These are phyloP conservation scores for Tetanocera ferruginea DNA, from an alignment of 2,888 invertebrate genomes.

Conservation along the genomic window DNA sequence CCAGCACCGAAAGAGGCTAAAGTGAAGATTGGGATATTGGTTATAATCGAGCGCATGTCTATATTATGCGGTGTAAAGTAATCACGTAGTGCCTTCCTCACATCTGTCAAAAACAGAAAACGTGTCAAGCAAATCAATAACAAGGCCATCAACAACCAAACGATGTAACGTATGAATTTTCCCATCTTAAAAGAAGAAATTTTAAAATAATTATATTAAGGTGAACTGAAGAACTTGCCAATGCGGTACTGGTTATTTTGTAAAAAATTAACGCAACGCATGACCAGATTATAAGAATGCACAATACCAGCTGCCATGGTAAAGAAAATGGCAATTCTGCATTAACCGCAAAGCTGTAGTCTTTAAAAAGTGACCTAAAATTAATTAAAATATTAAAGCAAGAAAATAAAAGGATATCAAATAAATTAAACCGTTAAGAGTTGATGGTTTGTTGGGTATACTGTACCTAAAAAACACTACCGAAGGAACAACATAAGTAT, in stretches of 20 bases:
- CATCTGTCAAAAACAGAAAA: constrained; percentile 56
- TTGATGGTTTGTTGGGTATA: constrained; percentile 58
- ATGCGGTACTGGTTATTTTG: background rate
- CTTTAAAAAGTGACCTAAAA: background rate
- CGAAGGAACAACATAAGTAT: no score
- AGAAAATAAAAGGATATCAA: no score
- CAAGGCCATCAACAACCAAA: constrained; percentile 46
- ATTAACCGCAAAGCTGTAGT: background rate
- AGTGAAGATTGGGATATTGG: constrained; percentile 44
- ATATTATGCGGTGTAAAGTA: constrained; percentile 36
- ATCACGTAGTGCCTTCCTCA: constrained; percentile 43
- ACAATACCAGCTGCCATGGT: background rate
- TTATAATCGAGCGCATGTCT: constrained; percentile 19
- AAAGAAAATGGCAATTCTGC: background rate
- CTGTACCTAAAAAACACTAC: constrained; percentile 34
- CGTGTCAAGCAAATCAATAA: constrained; percentile 53
- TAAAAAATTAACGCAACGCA: background rate
- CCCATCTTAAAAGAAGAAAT: constrained; percentile 50
- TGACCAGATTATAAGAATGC: background rate
- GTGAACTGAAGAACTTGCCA: background rate
- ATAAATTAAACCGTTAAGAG: constrained; percentile 57
- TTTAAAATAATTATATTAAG: background rate
- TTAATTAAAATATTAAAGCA: no score
- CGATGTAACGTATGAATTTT: constrained; percentile 52
- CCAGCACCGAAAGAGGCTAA: constrained; percentile 87